A percentile compares a stretch with the other conserved stretches of the same genome.
Evolutionary conservation across 2,113 vertebrate genomes (phyloP).

Genomic region (Protobothrops flavoviridis): DNA sequence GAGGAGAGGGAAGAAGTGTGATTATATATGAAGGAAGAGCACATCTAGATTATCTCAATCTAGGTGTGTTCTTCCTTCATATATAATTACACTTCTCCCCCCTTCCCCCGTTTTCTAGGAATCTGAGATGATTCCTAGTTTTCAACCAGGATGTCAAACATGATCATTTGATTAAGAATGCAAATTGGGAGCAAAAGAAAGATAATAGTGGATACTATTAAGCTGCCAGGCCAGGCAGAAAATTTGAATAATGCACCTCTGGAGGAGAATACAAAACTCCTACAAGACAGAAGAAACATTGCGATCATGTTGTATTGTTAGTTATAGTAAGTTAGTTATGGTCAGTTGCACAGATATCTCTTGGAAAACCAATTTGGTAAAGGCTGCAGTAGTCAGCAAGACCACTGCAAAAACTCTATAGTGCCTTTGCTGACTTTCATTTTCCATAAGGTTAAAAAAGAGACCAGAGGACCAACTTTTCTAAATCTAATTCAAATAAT

Average conservation of each 20-base stretch:
- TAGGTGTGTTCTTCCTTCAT: neutral
- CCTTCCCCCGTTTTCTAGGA: neutral
- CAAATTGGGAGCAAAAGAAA: neutral
- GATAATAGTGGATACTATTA: neutral
- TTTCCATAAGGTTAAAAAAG: neutral
- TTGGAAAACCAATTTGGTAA: neutral
- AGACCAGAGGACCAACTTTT: neutral
- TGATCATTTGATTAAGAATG: neutral
- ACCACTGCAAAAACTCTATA: neutral
- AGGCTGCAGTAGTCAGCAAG: neutral
- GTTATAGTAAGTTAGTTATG: neutral
- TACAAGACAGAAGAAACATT: neutral
- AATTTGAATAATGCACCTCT: neutral
- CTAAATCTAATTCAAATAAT: neutral
- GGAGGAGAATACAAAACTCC: neutral
- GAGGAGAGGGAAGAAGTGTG: neutral
- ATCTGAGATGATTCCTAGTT: neutral
- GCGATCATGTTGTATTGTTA: neutral
- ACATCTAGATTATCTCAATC: neutral
- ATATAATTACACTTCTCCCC: neutral
- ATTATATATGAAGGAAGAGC: neutral
- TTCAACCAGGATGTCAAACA: neutral
- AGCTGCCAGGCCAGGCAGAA: neutral
- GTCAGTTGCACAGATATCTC: neutral
- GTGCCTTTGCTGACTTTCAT: neutral